These are phyloP conservation scores for Hippocampus mohnikei DNA, from an alignment of 2,113 vertebrate species.

Conservation along the genomic window DNA sequence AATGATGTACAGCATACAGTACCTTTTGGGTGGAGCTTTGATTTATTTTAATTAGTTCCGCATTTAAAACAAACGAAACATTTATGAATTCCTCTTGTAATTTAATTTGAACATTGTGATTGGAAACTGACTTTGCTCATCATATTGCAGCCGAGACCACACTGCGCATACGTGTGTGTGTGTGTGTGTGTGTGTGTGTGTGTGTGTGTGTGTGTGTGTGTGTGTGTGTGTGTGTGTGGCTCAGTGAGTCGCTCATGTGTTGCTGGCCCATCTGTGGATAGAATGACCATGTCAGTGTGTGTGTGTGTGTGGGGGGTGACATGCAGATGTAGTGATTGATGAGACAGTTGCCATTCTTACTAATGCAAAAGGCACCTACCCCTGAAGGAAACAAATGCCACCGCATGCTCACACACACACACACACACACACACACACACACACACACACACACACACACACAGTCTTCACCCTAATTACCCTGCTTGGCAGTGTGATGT, in stretches of 20 bases:
- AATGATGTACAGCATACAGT: neutral
- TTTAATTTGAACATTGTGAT: no score
- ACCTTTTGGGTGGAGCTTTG: neutral
- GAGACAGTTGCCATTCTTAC: conserved; percentile 84
- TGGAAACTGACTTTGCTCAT: conserved; percentile 61
- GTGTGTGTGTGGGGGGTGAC: conserved; percentile 44
- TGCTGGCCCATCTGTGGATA: conserved; percentile 85
- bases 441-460: conserved; percentile 5
- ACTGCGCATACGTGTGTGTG: conserved; percentile 1
- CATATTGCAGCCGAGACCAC: conserved; percentile 65
- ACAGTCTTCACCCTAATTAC: conserved; percentile 53
- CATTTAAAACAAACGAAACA: neutral
- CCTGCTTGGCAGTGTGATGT: conserved; percentile 38
- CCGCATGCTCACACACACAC: conserved; percentile 28
- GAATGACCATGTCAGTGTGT: conserved; percentile 56
- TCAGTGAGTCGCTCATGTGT: conserved; percentile 74
- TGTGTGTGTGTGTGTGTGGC: conserved; percentile 59
- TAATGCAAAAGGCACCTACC: conserved; percentile 71
- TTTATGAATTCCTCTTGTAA: no score
- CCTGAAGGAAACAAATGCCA: conserved; percentile 64
- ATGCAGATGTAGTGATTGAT: conserved; percentile 75
- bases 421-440: conserved; percentile 26
- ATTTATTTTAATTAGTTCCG: neutral
- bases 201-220: conserved; percentile 38
- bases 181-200: conserved; percentile 47